Conservation (phyloP, 2,113 vertebrate species). For the Clarias magur region DNA sequence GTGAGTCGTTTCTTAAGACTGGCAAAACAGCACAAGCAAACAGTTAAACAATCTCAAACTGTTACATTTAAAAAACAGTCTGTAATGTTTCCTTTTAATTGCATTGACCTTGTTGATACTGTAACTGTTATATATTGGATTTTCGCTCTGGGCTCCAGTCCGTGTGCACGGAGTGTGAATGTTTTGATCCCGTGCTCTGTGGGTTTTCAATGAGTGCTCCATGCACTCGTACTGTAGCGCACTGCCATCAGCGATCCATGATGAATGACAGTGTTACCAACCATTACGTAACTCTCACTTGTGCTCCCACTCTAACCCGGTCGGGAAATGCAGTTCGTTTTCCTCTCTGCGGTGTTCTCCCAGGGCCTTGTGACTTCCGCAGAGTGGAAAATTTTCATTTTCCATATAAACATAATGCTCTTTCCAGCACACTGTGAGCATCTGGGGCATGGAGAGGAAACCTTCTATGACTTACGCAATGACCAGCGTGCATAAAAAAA, state of each 20-base stretch:
- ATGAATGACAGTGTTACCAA: not conserved
- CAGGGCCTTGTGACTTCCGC: not conserved
- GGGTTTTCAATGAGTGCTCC: too few relatives aligned
- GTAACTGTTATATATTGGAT: too few relatives aligned
- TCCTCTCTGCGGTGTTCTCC: not conserved
- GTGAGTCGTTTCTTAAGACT: not conserved
- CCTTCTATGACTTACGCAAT: not conserved
- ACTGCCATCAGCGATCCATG: too few relatives aligned
- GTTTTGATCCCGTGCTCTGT: too few relatives aligned
- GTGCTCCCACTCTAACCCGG: not conserved
- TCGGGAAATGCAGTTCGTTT: not conserved
- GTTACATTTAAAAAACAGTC: too few relatives aligned
- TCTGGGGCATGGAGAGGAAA: not conserved
- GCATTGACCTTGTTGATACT: too few relatives aligned
- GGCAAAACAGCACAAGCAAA: not conserved
- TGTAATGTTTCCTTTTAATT: too few relatives aligned
- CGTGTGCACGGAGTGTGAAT: too few relatives aligned
- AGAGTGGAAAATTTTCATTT: not conserved
- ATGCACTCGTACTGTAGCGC: too few relatives aligned
- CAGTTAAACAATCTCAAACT: not conserved
- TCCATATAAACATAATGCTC: not conserved
- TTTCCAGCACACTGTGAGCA: not conserved
- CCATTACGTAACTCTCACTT: not conserved
- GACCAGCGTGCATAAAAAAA: not conserved
- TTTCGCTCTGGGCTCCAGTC: too few relatives aligned